Conservation (phyloP, 2,797 vertebrate genomes). For the Neopelma chrysocephalum region DNA sequence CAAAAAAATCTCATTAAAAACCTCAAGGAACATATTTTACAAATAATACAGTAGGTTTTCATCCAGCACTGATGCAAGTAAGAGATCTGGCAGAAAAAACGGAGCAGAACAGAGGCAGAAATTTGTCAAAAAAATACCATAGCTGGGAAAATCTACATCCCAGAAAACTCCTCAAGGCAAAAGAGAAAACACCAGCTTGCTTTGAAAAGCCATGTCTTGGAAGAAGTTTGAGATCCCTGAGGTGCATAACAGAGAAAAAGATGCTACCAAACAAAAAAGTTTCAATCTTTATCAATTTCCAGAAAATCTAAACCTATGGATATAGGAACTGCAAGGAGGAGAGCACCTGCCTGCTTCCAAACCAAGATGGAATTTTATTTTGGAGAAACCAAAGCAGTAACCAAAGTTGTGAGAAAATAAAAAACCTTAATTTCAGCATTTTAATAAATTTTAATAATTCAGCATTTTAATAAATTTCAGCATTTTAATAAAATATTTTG, state of each 20-base stretch:
- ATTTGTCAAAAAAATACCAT: neutral
- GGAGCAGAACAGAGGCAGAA: neutral
- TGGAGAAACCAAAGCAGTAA: neutral
- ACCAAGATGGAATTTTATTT: neutral
- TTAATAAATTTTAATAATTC: neutral
- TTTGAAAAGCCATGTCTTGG: neutral
- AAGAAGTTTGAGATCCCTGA: neutral
- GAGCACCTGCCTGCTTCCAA: neutral
- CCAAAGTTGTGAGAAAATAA: neutral
- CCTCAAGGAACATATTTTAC: neutral
- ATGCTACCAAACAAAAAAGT: neutral
- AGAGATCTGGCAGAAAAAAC: neutral
- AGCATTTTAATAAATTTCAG: no score
- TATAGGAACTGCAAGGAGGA: neutral
- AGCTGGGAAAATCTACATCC: neutral
- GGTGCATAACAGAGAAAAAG: neutral
- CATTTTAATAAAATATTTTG: neutral
- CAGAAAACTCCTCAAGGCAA: neutral
- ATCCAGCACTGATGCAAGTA: neutral
- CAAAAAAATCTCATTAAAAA: neutral
- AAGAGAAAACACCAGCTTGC: neutral
- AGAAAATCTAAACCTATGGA: neutral
- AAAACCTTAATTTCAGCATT: neutral
- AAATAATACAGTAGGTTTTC: neutral
- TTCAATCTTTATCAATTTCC: neutral